Base-by-base conservation (phyloP, 2,888 invertebrate genomes). In the Embidobia sp. region DNA sequence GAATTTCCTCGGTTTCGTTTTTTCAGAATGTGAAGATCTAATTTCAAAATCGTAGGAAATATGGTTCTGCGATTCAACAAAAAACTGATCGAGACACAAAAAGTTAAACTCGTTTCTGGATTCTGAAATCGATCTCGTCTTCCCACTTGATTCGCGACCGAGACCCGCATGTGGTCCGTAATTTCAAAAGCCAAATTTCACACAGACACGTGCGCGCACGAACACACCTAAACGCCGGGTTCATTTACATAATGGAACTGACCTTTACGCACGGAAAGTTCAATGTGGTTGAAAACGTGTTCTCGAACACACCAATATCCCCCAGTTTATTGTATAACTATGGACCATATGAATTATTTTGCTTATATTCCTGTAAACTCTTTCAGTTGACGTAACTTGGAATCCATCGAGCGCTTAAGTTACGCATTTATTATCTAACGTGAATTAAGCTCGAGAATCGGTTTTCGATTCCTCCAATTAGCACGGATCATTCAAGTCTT, bases 221-320 rank as follows among this genome's bases (percentile, higher is more conserved):
- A 13, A 13, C 19, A 27, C 37, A 27, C 33, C 19, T 10, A n/a
- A n/a, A n/a, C 18, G 13, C 18, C 4, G 11, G 11, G 13, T 31
- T 46, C 55, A 70, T 76, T 76, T 70, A 59, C 70, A 70, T 77
- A 70, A 77, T 70, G 64, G 53, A 66, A 64, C 64, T 70, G 76
- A 77, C 76, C 70, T 77, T 77, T 77, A 70, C 70, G 66, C 70
- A 70, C 63, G 59, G 22, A 70, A 66, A 66, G 64, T 70, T 66
- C 53, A 57, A 57, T 67, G 69, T 69, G 15, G 48, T 64, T 70
- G 76, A 16, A 53, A 70, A 70, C 76, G 51, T 72, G 59, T 59
- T 64, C 49, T 48, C 69, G 40, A 70, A 42, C 59, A 51, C 76
- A 59, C 46, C 40, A 49, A 76, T 48, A 57, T n/a, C 49, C 26